Evolutionary conservation across 1,140 invertebrate genomes (phyloP), one percentile per base, ranked within the genome.

Genomic region (Drosophila sp.): DNA sequence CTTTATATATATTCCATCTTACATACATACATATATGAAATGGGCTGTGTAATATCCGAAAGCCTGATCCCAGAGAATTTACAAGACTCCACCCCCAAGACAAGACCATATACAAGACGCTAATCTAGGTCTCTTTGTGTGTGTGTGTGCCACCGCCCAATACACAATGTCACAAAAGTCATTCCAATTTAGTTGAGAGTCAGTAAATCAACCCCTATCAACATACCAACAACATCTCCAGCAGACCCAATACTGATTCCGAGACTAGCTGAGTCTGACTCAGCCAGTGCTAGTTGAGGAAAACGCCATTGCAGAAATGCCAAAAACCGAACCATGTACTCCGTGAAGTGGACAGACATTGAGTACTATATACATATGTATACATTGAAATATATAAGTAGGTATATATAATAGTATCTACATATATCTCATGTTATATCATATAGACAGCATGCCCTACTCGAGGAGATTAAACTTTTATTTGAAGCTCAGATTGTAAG

Each of bases 141-240:
- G 30, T 63, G 57, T 58, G 60, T 56, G 73, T 71, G 66, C 66
- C 25, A 27, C 60, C 40, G 80, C 79, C 79, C 79, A 80, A 82
- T 75, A 83, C 79, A 79, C 78, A 89, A 77, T 91, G 90, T 89
- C 89, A 72, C 85, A 83, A 85, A 91, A 91, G 89, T 91, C 89
- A 91, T 79, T 91, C 91, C 84, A 89, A 91, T 91, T 91, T 91
- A 87, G 89, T 86, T 83, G 85, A 82, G 86, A 91, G 90, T 91
- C 90, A 91, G 80, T 85, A 91, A 91, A 91, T 91, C 90, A 91
- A 91, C 90, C 90, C 90, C 90, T 91, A 91, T 91, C 80, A 90
- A 90, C 86, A 86, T 86, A 85, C 86, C 85, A 86, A 80, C 87
- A 77, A 85, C 74, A 79, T 55, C 27, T 38, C 70, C 67, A 41